phyloP scores from a whole-genome alignment of 2,888 invertebrate species.

The Hyposoter didymator region DNA sequence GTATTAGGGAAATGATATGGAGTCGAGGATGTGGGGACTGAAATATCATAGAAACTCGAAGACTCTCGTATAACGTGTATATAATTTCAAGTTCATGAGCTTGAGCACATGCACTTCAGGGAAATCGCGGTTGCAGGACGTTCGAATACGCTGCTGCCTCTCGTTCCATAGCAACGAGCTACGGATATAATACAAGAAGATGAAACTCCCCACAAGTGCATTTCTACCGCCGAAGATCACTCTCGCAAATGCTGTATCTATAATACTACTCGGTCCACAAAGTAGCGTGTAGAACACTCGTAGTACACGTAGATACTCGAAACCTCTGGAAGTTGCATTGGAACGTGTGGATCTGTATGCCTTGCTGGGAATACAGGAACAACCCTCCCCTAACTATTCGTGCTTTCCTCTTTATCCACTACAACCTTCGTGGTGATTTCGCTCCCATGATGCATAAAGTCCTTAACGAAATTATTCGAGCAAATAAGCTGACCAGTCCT shows the following conservation, averaged over 20 bases:
- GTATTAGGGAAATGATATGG: not conserved
- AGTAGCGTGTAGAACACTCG: conserved; percentile 17
- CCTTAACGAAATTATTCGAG: conserved; percentile 15
- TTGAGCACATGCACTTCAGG: conserved; percentile 33
- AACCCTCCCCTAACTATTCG: conserved; percentile 23
- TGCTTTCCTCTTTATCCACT: conserved; percentile 31
- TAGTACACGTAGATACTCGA: conserved; percentile 33
- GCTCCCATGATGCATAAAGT: conserved; percentile 18
- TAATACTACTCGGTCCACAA: conserved; percentile 40
- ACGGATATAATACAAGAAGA: conserved; percentile 19
- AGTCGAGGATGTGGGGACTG: not conserved
- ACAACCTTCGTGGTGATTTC: conserved; percentile 17
- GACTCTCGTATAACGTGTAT: conserved; percentile 7
- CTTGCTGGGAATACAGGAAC: conserved; percentile 33
- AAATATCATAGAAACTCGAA: conserved; percentile 13
- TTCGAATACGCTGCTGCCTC: conserved; percentile 29
- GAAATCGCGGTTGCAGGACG: conserved; percentile 33
- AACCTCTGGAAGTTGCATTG: conserved; percentile 38
- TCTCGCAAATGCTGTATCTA: conserved; percentile 28
- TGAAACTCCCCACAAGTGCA: conserved; percentile 36
- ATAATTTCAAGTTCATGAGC: conserved; percentile 39
- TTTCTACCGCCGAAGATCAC: conserved; percentile 43
- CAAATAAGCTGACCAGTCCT: not conserved
- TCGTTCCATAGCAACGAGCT: conserved; percentile 15
- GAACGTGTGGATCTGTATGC: not conserved